A percentile compares a stretch with the other conserved stretches of the same genome.
Conservation (phyloP, 2,113 vertebrate species). For the Hylia prasina region DNA sequence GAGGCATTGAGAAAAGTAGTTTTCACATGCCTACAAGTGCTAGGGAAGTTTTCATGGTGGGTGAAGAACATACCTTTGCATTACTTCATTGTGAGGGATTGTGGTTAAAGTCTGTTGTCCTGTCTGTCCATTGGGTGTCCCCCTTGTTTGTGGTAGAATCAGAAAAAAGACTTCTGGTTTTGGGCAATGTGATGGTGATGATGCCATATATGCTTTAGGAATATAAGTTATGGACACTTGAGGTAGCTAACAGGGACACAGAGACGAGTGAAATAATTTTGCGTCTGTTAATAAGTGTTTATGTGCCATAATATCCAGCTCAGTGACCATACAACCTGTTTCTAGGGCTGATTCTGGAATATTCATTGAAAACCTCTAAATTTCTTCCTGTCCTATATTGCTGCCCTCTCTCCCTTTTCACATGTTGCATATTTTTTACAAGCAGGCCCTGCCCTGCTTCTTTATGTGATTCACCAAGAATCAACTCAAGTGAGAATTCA, state of each 20-base stretch:
- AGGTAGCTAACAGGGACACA: background rate
- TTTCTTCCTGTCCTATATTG: background rate
- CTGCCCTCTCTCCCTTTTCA: background rate
- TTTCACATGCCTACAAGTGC: background rate
- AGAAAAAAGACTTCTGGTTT: background rate
- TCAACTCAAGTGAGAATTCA: background rate
- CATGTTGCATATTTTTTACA: background rate
- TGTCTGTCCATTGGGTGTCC: background rate
- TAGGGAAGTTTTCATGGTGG: background rate
- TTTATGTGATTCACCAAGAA: background rate
- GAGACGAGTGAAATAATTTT: background rate
- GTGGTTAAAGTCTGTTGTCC: background rate
- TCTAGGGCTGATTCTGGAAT: background rate
- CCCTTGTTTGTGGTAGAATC: background rate
- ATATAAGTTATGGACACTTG: background rate
- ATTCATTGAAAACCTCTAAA: background rate
- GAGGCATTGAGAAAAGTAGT: background rate
- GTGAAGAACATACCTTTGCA: background rate
- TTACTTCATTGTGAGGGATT: background rate
- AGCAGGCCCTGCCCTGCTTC: background rate
- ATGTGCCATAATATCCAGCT: background rate
- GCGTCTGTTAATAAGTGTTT: background rate
- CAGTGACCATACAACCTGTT: background rate
- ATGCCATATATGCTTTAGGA: background rate
- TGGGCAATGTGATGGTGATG: background rate